Evolutionary conservation across 2,888 invertebrate species (phyloP).

Genomic region (Schrankia costaestrigalis): DNA sequence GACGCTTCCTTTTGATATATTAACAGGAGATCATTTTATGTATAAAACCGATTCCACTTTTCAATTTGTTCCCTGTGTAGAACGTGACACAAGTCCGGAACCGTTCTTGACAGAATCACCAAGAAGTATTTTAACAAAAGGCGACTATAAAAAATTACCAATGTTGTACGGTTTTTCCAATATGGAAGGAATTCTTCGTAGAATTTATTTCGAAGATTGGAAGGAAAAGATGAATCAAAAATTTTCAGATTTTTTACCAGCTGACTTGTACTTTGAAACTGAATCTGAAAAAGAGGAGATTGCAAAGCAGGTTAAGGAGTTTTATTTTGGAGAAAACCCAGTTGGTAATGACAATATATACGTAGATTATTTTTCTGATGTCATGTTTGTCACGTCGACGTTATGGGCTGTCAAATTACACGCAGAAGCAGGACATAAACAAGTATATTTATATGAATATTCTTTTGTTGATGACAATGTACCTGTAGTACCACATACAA

Average conservation of each 20-base stretch:
- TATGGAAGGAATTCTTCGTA: constrained; percentile 2
- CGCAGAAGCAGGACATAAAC: constrained; percentile 28
- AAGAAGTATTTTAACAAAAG: constrained; percentile 34
- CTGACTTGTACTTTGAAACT: constrained; percentile 20
- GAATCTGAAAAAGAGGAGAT: constrained; percentile 24
- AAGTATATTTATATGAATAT: constrained; percentile 44
- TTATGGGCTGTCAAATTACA: constrained; percentile 27
- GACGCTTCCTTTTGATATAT: constrained; percentile 29
- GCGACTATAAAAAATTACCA: constrained; percentile 37
- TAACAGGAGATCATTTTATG: constrained; percentile 28
- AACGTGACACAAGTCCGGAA: constrained; percentile 26
- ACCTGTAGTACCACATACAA: constrained; percentile 26
- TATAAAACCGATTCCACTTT: constrained; percentile 30
- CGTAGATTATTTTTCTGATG: constrained; percentile 47
- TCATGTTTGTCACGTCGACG: constrained; percentile 27
- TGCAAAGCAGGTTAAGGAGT: constrained; percentile 22
- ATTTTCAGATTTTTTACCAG: constrained; percentile 37
- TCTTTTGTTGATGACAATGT: constrained; percentile 31
- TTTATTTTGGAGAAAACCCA: constrained; percentile 34
- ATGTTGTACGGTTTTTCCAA: constrained; percentile 43
- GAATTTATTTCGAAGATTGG: not conserved
- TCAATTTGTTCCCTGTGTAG: constrained; percentile 28
- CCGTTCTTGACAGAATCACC: constrained; percentile 38
- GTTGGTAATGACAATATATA: constrained; percentile 19
- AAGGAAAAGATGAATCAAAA: constrained; percentile 17